Percentiles rank a stretch among this genome's conserved stretches.
These are phyloP conservation scores for Parelbella ahira DNA, from an alignment of 2,888 invertebrate species.

Conservation along the genomic window DNA sequence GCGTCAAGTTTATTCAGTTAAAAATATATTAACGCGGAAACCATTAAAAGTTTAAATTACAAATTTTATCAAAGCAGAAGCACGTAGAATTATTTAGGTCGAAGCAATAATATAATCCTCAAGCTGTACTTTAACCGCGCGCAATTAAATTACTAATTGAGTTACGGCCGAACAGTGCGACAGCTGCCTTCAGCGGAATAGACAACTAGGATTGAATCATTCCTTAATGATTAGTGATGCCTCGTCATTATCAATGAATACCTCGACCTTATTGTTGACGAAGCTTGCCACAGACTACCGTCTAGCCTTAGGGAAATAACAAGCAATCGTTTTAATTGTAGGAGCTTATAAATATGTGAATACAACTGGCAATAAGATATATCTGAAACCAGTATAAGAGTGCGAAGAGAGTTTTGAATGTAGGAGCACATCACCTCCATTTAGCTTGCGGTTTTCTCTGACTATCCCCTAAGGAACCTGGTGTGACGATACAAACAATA, in stretches of 20 bases:
- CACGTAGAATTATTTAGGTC: conserved; percentile 11
- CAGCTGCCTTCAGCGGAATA: conserved; percentile 25
- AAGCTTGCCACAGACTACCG: too few species aligned
- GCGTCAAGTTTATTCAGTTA: background rate
- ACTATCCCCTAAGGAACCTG: too few species aligned
- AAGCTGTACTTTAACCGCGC: conserved; percentile 16
- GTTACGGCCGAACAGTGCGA: conserved; percentile 21
- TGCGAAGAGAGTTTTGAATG: too few species aligned
- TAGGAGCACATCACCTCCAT: too few species aligned
- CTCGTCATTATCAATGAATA: conserved; percentile 20
- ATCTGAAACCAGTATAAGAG: too few species aligned
- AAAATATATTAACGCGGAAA: background rate
- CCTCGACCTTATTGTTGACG: background rate
- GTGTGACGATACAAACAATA: too few species aligned
- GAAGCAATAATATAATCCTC: conserved; percentile 11
- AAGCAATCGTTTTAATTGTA: too few species aligned
- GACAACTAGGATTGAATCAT: conserved; percentile 23
- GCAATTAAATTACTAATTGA: conserved; percentile 24
- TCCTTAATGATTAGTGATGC: conserved; percentile 18
- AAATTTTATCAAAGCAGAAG: background rate
- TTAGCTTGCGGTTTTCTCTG: too few species aligned
- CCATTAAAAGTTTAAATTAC: conserved; percentile 1
- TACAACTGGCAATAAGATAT: too few species aligned
- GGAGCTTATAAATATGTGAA: too few species aligned
- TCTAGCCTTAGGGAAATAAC: too few species aligned